A percentile compares a stretch with the other conserved stretches of the same genome.
phyloP scores from a whole-genome alignment of 2,797 vertebrate species.

The Danio aesculapii region DNA sequence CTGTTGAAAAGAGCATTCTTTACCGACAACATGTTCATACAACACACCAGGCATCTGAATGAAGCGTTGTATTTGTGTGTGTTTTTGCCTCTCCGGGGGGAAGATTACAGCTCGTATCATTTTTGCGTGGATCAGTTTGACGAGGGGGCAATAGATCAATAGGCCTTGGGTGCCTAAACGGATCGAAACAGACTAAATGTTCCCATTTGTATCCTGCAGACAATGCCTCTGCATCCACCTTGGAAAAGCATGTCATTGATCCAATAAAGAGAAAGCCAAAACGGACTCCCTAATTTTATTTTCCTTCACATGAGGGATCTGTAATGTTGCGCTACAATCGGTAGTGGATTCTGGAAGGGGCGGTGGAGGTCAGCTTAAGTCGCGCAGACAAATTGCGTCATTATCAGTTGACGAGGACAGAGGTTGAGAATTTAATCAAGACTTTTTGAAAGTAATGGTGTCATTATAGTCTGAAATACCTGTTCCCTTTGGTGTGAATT shows the following conservation, averaged over 20 bases:
- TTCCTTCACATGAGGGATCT: constrained; percentile 61
- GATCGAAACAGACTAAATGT: constrained; percentile 70
- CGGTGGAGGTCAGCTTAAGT: constrained; percentile 55
- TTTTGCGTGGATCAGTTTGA: constrained; percentile 73
- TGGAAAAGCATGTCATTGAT: constrained; percentile 76
- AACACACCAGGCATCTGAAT: constrained; percentile 48
- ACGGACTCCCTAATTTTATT: constrained; percentile 56
- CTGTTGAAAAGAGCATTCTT: constrained; percentile 55
- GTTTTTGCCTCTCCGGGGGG: constrained; percentile 40
- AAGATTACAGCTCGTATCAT: constrained; percentile 72
- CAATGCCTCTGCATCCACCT: constrained; percentile 68
- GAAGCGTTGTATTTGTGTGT: constrained; percentile 15
- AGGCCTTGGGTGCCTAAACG: constrained; percentile 66
- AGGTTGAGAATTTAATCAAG: constrained; percentile 30
- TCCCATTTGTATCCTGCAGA: constrained; percentile 75
- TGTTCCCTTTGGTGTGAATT: background rate
- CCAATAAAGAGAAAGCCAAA: constrained; percentile 61
- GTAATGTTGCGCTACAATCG: constrained; percentile 59
- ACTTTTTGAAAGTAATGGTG: constrained; percentile 29
- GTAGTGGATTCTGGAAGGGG: constrained; percentile 52
- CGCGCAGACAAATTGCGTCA: constrained; percentile 15
- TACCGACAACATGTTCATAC: constrained; percentile 43
- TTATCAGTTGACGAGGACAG: constrained; percentile 15
- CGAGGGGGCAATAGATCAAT: constrained; percentile 72
- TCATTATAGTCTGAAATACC: constrained; percentile 28